phyloP scores from a whole-genome alignment of 2,888 invertebrate genomes.

The Dione juno region DNA sequence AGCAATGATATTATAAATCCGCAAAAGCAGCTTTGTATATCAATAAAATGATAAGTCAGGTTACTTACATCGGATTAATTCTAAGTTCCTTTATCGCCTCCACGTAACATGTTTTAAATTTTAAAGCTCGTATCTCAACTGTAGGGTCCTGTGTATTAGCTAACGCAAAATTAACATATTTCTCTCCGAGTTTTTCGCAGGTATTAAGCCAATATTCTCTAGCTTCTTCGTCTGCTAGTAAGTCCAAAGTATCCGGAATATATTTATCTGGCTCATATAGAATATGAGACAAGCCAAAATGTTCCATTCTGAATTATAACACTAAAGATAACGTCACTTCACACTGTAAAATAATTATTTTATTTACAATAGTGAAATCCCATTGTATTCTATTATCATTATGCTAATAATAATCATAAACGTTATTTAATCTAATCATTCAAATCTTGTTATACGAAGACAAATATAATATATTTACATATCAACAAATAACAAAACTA shows the following conservation, averaged over 20 bases:
- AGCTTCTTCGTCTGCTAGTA: constrained; percentile 92
- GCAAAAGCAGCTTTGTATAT: neutral
- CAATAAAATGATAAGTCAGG: neutral
- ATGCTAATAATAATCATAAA: constrained; percentile 59
- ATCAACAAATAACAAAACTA: constrained; percentile 25
- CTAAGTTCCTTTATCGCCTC: constrained; percentile 89
- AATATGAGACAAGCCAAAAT: constrained; percentile 81
- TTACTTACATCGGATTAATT: constrained; percentile 90
- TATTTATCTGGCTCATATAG: constrained; percentile 91
- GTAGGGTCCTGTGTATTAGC: constrained; percentile 89
- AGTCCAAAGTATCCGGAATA: constrained; percentile 95
- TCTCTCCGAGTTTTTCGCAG: constrained; percentile 92
- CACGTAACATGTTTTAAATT: constrained; percentile 92
- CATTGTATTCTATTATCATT: constrained; percentile 70
- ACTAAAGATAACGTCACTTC: constrained; percentile 37
- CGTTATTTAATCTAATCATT: constrained; percentile 61
- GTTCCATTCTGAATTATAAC: constrained; percentile 67
- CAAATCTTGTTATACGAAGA: constrained; percentile 43
- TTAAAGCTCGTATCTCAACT: constrained; percentile 90
- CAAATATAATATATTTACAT: constrained; percentile 36
- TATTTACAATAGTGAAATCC: constrained; percentile 62
- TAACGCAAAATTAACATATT: constrained; percentile 92
- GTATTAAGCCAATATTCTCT: constrained; percentile 96
- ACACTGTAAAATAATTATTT: constrained; percentile 46
- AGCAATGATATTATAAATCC: constrained; percentile 27